A percentile compares a stretch with the other conserved stretches of the same genome.
Conservation (phyloP, 2,888 invertebrate species). For the Zhuqinia jingwanae region DNA sequence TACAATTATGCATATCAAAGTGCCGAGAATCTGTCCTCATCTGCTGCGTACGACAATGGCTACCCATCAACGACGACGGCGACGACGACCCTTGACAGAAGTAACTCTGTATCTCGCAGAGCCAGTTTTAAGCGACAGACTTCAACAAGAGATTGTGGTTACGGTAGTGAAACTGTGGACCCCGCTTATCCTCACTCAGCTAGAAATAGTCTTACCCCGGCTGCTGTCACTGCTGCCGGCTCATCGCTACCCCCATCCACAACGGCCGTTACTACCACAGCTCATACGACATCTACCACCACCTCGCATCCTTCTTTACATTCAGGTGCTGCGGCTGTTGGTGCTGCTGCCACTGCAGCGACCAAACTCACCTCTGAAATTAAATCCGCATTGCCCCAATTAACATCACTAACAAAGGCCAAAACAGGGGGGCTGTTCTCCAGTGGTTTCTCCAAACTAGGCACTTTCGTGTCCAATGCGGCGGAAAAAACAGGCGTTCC, state of each 20-base stretch:
- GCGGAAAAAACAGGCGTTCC: slow-evolving; percentile 75
- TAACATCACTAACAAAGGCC: slow-evolving; percentile 70
- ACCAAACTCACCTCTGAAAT: slow-evolving; percentile 75
- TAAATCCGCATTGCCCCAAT: slow-evolving; percentile 74
- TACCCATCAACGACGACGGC: slow-evolving; percentile 5
- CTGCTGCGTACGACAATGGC: slow-evolving; percentile 58
- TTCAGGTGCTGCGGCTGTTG: slow-evolving; percentile 35
- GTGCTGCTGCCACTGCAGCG: slow-evolving; percentile 71
- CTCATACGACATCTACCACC: slow-evolving; percentile 35
- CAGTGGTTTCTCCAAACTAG: slow-evolving; percentile 73
- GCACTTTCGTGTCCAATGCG: slow-evolving; percentile 72
- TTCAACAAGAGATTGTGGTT: slow-evolving; percentile 78
- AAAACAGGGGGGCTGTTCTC: slow-evolving; percentile 75
- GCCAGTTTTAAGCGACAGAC: slow-evolving; percentile 78
- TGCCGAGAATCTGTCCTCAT: slow-evolving; percentile 83
- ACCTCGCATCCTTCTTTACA: slow-evolving; percentile 28
- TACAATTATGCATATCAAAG: slow-evolving; percentile 88
- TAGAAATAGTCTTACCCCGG: slow-evolving; percentile 59
- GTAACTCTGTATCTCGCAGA: slow-evolving; percentile 77
- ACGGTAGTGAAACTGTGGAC: slow-evolving; percentile 50
- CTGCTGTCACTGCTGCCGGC: neutral
- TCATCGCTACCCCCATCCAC: slow-evolving; percentile 23
- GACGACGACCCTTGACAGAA: slow-evolving; percentile 63
- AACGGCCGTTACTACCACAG: slow-evolving; percentile 19
- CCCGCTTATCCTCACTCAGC: slow-evolving; percentile 43